Percentiles rank a stretch among this genome's conserved stretches.
These are phyloP conservation scores for Varanus salvator DNA, from an alignment of 2,113 vertebrate genomes.

Conservation along the genomic window DNA sequence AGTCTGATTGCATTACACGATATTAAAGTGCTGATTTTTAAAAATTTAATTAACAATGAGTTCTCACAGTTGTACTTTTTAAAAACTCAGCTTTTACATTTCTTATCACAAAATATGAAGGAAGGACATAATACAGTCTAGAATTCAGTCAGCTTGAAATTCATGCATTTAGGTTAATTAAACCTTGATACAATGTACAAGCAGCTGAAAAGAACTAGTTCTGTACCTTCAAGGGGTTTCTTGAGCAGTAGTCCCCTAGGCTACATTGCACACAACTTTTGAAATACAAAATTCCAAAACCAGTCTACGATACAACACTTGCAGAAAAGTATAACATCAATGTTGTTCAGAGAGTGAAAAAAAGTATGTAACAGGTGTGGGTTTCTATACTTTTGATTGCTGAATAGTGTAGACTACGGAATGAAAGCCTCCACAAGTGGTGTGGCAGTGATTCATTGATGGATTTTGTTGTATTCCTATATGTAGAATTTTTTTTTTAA, in stretches of 20 bases:
- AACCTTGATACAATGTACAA: no score
- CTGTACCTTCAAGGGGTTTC: neutral
- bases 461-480: neutral
- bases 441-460: neutral
- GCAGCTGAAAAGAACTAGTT: neutral
- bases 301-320: neutral
- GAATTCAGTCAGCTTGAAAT: neutral
- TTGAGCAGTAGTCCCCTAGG: neutral
- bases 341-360: neutral
- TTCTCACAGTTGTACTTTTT: neutral
- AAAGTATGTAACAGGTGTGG: neutral
- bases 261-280: neutral
- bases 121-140: neutral
- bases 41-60: constrained; percentile 13
- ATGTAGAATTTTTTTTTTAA: no score
- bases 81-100: constrained; percentile 35
- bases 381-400: neutral
- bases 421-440: neutral
- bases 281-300: neutral
- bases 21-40: constrained; percentile 27
- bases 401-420: neutral
- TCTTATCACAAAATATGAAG: neutral
- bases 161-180: neutral
- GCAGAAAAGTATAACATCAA: neutral
- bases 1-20: constrained; percentile 19